Conservation (phyloP, 2,797 vertebrate genomes). For the Spheniscus humboldti region DNA sequence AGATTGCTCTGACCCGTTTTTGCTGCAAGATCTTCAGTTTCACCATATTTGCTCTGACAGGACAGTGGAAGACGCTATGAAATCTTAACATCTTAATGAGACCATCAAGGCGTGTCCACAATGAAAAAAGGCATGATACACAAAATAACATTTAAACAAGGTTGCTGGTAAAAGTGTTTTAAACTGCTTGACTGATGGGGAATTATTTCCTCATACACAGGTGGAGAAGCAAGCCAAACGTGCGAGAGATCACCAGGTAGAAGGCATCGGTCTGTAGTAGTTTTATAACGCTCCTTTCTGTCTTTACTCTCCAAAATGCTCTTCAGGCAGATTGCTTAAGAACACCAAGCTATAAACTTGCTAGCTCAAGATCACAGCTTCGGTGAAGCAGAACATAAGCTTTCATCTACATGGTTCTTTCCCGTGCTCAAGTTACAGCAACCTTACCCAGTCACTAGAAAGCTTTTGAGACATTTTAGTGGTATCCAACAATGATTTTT, state of each 20-base stretch:
- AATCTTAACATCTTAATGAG: not conserved
- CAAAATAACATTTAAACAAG: not conserved
- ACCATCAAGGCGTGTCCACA: not conserved
- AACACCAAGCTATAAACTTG: not conserved
- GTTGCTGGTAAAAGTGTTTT: not conserved
- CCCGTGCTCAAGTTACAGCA: not conserved
- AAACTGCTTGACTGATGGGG: not conserved
- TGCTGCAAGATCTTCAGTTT: slow-evolving; percentile 7
- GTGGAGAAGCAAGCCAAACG: not conserved
- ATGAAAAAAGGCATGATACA: not conserved
- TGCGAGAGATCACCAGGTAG: not conserved
- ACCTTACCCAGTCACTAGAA: not conserved
- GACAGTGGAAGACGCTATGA: slow-evolving; percentile 15
- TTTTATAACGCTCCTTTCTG: not conserved
- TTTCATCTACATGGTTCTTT: not conserved
- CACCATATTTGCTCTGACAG: not conserved
- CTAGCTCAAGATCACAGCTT: not conserved
- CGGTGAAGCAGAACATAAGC: not conserved
- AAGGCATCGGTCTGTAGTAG: not conserved
- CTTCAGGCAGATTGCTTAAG: not conserved
- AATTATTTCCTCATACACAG: not conserved
- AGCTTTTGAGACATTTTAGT: not conserved
- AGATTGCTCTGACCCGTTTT: slow-evolving; percentile 38
- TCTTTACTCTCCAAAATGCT: not conserved
- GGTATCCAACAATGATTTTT: not conserved